These are phyloP conservation scores for Karalla daura DNA, from an alignment of 2,797 vertebrate genomes.

Conservation along the genomic window DNA sequence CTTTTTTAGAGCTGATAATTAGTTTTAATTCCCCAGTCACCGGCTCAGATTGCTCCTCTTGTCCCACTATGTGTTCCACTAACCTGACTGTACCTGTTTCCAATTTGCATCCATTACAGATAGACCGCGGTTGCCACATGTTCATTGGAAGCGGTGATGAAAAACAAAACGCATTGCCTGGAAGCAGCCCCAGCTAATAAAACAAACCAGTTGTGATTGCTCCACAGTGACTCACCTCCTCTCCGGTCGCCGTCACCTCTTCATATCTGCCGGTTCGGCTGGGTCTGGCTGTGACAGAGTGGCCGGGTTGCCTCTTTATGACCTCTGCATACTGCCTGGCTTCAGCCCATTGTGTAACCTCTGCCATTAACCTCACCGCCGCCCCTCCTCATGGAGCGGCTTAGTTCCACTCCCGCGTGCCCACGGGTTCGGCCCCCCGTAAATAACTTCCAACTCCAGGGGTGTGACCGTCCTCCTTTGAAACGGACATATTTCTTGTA, in stretches of 20 bases:
- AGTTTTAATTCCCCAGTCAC: slow-evolving; percentile 3
- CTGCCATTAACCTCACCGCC: slow-evolving; percentile 45
- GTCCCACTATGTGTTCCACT: background rate
- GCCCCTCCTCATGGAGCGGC: slow-evolving; percentile 66
- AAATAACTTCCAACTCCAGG: slow-evolving; percentile 56
- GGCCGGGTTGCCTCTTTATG: slow-evolving; percentile 42
- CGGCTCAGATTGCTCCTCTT: no score
- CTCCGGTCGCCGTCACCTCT: background rate
- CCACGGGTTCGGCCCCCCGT: slow-evolving; percentile 48
- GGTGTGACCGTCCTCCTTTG: slow-evolving; percentile 1
- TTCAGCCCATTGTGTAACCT: slow-evolving; percentile 47
- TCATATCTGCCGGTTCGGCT: slow-evolving; percentile 17
- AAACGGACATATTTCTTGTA: background rate
- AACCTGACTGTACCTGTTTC: slow-evolving; percentile 4
- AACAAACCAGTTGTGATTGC: background rate
- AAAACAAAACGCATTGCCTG: slow-evolving; percentile 26
- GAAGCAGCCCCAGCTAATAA: slow-evolving; percentile 11
- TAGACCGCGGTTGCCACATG: background rate
- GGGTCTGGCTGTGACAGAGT: slow-evolving; percentile 25
- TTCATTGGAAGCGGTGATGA: background rate
- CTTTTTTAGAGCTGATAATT: slow-evolving; percentile 43
- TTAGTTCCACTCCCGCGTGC: slow-evolving; percentile 59
- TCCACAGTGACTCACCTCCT: background rate
- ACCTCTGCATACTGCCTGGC: slow-evolving; percentile 45
- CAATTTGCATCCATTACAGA: slow-evolving; percentile 10